phyloP scores from a whole-genome alignment of 2,113 vertebrate genomes.

The Patagioenas fasciata region DNA sequence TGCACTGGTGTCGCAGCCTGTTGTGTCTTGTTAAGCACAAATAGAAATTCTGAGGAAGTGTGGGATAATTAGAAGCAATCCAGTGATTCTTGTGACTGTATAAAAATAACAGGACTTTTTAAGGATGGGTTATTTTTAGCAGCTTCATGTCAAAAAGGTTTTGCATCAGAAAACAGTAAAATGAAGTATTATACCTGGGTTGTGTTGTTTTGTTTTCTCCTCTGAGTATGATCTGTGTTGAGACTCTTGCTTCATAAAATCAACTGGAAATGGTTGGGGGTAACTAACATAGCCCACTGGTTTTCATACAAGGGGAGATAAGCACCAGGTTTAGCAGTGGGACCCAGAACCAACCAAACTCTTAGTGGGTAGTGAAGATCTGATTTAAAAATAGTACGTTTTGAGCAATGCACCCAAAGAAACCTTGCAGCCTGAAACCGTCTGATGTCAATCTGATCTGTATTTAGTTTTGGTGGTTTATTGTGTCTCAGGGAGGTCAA shows the following conservation, averaged over 20 bases:
- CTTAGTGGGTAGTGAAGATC: background rate
- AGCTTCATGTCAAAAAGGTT: background rate
- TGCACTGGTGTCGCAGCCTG: conserved; percentile 8
- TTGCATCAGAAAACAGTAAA: background rate
- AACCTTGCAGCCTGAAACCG: background rate
- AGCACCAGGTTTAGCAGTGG: background rate
- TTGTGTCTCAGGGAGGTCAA: background rate
- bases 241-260: background rate
- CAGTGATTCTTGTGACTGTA: conserved; percentile 37
- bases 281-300: background rate
- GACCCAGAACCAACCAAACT: background rate
- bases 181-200: background rate
- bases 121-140: conserved; percentile 22
- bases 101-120: conserved; percentile 47
- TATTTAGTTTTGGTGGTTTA: background rate
- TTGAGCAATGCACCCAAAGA: background rate
- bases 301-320: background rate
- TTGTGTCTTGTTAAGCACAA: conserved; percentile 39
- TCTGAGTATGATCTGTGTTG: background rate
- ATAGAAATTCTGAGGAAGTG: conserved; percentile 54
- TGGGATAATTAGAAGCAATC: conserved; percentile 60
- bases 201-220: rapidly evolving
- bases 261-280: background rate
- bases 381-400: background rate
- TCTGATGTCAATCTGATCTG: background rate